Evolutionary conservation across 2,113 vertebrate genomes (phyloP).

Genomic region (Vulpes ferrilata): DNA sequence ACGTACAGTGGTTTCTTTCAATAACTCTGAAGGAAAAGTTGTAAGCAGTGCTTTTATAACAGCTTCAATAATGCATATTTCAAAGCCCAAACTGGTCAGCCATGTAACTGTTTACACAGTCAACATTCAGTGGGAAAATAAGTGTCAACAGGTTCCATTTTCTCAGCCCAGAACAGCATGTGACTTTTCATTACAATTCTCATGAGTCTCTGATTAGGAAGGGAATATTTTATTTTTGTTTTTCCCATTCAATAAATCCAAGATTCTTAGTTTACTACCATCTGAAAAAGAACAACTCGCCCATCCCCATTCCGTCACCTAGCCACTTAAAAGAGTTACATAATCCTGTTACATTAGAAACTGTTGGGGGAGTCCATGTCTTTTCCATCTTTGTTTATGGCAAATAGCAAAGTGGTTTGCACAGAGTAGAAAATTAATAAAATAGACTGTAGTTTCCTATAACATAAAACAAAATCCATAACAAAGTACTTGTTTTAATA

Average conservation of each 20-base stretch:
- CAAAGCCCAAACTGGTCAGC: conserved; percentile 68
- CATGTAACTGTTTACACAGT: conserved; percentile 80
- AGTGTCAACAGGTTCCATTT: conserved; percentile 67
- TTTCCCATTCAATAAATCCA: background rate
- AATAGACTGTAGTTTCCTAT: background rate
- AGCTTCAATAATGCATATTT: conserved; percentile 73
- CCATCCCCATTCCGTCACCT: background rate
- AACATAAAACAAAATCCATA: background rate
- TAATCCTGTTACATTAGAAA: background rate
- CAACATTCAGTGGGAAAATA: conserved; percentile 79
- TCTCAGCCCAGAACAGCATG: conserved; percentile 57
- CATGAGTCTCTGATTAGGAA: conserved; percentile 67
- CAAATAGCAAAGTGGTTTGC: conserved; percentile 8
- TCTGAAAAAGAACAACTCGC: background rate
- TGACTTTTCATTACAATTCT: conserved; percentile 80
- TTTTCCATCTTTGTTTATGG: background rate
- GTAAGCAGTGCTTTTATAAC: conserved; percentile 62
- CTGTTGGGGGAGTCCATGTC: background rate
- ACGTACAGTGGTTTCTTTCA: conserved; percentile 80
- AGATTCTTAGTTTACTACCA: background rate
- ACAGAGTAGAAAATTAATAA: background rate
- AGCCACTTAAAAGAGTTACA: background rate
- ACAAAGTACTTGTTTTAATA: background rate
- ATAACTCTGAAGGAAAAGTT: conserved; percentile 74
- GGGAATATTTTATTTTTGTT: conserved; percentile 62